Evolutionary conservation across 2,888 invertebrate genomes (phyloP).

Genomic region (Sarcophaga variegata): DNA sequence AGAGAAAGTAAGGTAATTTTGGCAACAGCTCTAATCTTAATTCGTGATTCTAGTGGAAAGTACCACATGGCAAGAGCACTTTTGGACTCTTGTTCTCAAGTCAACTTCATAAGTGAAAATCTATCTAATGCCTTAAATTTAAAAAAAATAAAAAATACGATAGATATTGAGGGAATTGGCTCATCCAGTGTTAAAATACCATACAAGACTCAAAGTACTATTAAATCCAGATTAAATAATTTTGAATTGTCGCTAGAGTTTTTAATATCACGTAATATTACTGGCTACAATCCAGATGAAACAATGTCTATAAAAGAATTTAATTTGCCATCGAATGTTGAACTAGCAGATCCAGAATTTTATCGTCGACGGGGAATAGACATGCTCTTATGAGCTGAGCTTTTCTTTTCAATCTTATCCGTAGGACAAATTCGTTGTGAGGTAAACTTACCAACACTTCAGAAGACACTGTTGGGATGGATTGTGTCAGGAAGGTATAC

Average conservation of each 20-base stretch:
- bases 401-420: slow-evolving; percentile 43
- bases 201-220: slow-evolving; percentile 40
- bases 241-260: slow-evolving; percentile 44
- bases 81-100: too few relatives aligned
- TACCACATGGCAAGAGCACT: too few relatives aligned
- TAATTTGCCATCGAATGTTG: slow-evolving; percentile 45
- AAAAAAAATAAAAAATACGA: too few relatives aligned
- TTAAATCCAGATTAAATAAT: slow-evolving; percentile 43
- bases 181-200: not conserved
- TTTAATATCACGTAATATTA: slow-evolving; percentile 18
- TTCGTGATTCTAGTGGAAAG: too few relatives aligned
- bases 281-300: slow-evolving; percentile 50
- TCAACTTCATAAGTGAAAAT: too few relatives aligned
- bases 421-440: too few relatives aligned
- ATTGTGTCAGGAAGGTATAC: too few relatives aligned
- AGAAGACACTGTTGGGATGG: too few relatives aligned
- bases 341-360: slow-evolving; percentile 65
- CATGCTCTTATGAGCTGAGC: slow-evolving; percentile 48
- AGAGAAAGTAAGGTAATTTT: too few relatives aligned
- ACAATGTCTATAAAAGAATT: slow-evolving; percentile 21
- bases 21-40: slow-evolving; percentile 30
- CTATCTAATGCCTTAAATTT: too few relatives aligned
- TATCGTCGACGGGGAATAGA: slow-evolving; percentile 41
- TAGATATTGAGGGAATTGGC: too few relatives aligned
- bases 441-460: too few relatives aligned